phyloP scores from a whole-genome alignment of 2,113 vertebrate genomes.

The Mirounga angustirostris region DNA sequence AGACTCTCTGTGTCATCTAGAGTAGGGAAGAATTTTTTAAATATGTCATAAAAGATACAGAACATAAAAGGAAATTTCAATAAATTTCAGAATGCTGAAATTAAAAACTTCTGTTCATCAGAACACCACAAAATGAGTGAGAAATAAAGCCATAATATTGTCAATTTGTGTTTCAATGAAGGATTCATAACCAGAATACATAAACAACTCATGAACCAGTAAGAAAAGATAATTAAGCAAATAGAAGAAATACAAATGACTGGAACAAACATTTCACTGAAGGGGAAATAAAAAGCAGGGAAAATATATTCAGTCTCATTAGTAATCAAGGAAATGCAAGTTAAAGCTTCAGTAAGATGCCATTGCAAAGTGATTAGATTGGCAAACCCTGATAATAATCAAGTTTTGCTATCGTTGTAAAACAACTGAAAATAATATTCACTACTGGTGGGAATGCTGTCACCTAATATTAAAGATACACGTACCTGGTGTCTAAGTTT shows the following conservation, averaged over 20 bases:
- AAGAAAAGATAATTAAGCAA: conserved; percentile 14
- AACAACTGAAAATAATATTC: not conserved
- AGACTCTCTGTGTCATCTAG: not conserved
- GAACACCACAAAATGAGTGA: not conserved
- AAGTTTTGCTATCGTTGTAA: not conserved
- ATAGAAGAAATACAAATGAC: not conserved
- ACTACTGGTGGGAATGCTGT: not conserved
- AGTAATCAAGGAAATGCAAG: not conserved
- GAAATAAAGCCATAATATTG: not conserved
- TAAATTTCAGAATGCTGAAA: not conserved
- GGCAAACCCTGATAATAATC: not conserved
- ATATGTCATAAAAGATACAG: not conserved
- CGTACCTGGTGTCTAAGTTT: not conserved
- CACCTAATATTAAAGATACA: not conserved
- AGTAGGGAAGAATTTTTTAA: not conserved
- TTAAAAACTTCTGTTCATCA: conserved; percentile 26
- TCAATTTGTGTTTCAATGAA: conserved; percentile 5
- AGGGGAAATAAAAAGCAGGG: not conserved
- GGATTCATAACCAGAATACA: not conserved
- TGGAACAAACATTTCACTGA: conserved; percentile 8
- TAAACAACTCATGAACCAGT: not conserved
- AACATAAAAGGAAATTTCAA: not conserved
- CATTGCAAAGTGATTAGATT: not conserved
- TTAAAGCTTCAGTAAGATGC: not conserved
- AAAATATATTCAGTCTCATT: conserved; percentile 7